phyloP scores from a whole-genome alignment of 2,888 invertebrate species.

The Cheiracanthium punctorium region DNA sequence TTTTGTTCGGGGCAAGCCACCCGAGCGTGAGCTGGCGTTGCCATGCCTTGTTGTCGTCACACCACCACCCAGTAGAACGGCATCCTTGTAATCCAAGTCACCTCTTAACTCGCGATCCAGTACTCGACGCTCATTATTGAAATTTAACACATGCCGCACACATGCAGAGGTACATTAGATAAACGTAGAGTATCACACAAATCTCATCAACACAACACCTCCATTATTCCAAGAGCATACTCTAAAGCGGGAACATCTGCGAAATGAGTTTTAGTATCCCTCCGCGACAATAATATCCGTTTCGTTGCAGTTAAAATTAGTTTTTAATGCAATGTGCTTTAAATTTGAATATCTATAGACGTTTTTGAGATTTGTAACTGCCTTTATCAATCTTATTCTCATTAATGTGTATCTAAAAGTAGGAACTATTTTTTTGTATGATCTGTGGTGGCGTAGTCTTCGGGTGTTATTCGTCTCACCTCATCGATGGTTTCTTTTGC shows the following conservation, averaged over 20 bases:
- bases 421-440: constrained; percentile 26
- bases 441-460: constrained; percentile 29
- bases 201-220: constrained; percentile 48
- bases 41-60: constrained; percentile 70
- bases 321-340: not conserved
- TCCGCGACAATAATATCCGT: constrained; percentile 52
- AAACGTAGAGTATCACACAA: constrained; percentile 16
- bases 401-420: not conserved
- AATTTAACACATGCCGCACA: constrained; percentile 27
- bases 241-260: constrained; percentile 71
- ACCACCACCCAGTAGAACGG: constrained; percentile 57
- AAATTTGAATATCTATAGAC: not conserved
- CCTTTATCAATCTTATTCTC: not conserved
- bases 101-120: constrained; percentile 12
- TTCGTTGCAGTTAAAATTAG: not conserved
- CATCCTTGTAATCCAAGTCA: constrained; percentile 45
- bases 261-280: constrained; percentile 53
- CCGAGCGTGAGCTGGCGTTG: constrained; percentile 67
- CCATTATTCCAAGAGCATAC: constrained; percentile 66
- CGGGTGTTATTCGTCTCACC: constrained; percentile 28
- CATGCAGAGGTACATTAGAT: constrained; percentile 35
- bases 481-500: constrained; percentile 56
- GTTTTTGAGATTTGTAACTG: not conserved
- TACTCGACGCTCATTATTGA: constrained; percentile 32
- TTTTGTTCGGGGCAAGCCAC: constrained; percentile 65